Conservation (phyloP, 2,113 vertebrate species). For the Rhinichthys klamathensis region DNA sequence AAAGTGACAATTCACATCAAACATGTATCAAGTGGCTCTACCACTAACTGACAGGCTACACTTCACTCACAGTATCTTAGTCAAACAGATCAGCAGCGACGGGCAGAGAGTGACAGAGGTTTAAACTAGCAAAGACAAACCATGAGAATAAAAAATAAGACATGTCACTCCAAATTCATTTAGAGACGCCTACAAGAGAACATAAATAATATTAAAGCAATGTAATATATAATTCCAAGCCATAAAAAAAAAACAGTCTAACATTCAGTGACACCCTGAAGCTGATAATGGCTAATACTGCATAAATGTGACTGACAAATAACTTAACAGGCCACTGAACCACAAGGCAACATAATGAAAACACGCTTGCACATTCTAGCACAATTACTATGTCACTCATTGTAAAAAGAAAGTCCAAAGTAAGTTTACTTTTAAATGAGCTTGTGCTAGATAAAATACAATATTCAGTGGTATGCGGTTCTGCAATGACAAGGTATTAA, state of each 20-base stretch:
- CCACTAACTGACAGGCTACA: slow-evolving; percentile 22
- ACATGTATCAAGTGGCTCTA: not conserved
- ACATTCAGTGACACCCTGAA: slow-evolving; percentile 21
- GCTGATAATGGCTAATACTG: not conserved
- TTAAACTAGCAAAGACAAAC: slow-evolving; percentile 15
- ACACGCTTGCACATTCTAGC: not conserved
- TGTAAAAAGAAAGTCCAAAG: not conserved
- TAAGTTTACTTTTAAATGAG: slow-evolving; percentile 3
- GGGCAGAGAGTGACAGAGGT: not conserved
- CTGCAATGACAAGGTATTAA: not conserved
- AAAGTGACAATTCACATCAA: slow-evolving; percentile 24
- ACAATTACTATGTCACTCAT: not conserved
- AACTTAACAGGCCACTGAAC: slow-evolving; percentile 1
- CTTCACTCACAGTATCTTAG: slow-evolving; percentile 24
- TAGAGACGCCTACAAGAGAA: not conserved
- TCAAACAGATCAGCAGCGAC: slow-evolving; percentile 8
- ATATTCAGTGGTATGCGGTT: not conserved
- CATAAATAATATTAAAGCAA: slow-evolving; percentile 3
- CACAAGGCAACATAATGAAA: not conserved
- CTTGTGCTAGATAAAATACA: not conserved
- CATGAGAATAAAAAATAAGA: slow-evolving; percentile 18
- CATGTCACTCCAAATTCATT: slow-evolving; percentile 18
- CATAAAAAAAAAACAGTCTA: not conserved
- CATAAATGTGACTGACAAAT: slow-evolving; percentile 24
- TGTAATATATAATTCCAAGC: not conserved